phyloP scores from a whole-genome alignment of 1,140 invertebrate genomes.

The Heliconius melpomene region DNA sequence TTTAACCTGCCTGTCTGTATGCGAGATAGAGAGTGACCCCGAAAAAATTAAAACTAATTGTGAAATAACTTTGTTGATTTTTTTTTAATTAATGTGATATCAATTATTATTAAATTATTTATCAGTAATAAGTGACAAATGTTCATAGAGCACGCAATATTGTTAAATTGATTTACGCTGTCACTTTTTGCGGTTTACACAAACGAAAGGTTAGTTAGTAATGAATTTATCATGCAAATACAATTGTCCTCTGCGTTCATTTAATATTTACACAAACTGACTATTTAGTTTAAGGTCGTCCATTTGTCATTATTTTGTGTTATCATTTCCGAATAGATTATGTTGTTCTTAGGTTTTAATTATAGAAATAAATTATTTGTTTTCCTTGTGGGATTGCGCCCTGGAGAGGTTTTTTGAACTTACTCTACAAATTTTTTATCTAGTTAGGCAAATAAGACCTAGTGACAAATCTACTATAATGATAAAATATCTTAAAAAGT shows the following conservation, averaged over 20 bases:
- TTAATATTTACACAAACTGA: constrained; percentile 16
- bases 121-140: background rate
- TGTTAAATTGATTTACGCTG: background rate
- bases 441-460: too few relatives aligned
- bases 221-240: constrained; percentile 12
- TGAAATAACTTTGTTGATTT: too few relatives aligned
- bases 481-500: too few relatives aligned
- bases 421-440: too few relatives aligned
- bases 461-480: too few relatives aligned
- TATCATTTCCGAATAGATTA: constrained; percentile 20
- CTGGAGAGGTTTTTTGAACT: background rate
- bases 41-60: too few relatives aligned
- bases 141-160: background rate
- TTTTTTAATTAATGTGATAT: too few relatives aligned
- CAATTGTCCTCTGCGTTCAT: background rate
- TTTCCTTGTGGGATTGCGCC: background rate
- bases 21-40: too few relatives aligned
- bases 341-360: background rate
- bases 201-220: background rate
- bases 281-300: constrained; percentile 12
- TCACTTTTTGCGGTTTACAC: background rate
- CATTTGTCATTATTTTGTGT: background rate
- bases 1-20: too few relatives aligned
- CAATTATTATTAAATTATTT: background rate
- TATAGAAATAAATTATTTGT: background rate